phyloP scores from a whole-genome alignment of 2,113 vertebrate species.

The Grammomys surdaster region DNA sequence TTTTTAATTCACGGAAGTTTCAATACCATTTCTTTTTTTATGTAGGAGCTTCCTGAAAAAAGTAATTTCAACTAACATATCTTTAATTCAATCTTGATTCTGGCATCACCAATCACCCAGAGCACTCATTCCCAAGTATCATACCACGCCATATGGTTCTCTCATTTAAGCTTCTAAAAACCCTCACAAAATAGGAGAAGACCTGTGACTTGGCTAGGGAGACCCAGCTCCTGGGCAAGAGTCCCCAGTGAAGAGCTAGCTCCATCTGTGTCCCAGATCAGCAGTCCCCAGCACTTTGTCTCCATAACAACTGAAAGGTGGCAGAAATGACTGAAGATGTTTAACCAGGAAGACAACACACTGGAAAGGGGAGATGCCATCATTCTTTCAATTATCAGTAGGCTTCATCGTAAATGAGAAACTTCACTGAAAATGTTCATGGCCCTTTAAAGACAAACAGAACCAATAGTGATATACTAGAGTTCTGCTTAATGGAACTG shows the following conservation, averaged over 20 bases:
- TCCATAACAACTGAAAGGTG: not conserved
- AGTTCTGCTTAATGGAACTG: not conserved
- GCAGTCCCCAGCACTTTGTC: not conserved
- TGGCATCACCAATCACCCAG: not conserved
- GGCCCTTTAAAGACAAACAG: not conserved
- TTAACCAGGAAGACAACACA: not conserved
- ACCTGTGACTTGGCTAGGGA: not conserved
- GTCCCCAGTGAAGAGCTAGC: not conserved
- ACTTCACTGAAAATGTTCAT: not conserved
- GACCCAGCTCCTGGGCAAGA: not conserved
- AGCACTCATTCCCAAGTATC: not conserved
- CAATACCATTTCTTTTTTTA: not conserved
- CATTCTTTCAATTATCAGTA: not conserved
- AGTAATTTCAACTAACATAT: not conserved
- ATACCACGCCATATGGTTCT: not conserved
- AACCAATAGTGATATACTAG: too few species aligned
- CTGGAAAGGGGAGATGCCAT: not conserved
- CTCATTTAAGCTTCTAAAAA: not conserved
- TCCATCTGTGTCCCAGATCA: not conserved
- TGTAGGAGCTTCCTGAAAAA: not conserved
- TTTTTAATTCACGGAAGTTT: not conserved
- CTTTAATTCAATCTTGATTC: not conserved
- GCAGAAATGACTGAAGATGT: not conserved
- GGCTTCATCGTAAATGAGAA: not conserved
- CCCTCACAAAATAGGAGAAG: not conserved